Evolutionary conservation across 2,888 invertebrate species (phyloP).

Genomic region (Volucella zonaria): DNA sequence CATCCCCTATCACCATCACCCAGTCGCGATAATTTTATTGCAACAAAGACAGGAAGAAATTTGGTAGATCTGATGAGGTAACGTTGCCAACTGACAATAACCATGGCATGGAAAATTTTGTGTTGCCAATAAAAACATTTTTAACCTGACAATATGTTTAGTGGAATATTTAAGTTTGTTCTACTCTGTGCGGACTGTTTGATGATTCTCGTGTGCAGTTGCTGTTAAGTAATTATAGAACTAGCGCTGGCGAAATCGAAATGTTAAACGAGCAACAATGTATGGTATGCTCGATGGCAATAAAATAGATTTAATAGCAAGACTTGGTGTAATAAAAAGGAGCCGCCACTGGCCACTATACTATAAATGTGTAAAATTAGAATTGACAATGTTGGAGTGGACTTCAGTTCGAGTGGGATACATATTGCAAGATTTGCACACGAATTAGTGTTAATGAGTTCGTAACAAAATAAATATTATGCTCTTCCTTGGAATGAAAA

Average conservation of each 20-base stretch:
- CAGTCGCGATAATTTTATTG: background rate
- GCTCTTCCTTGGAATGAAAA: background rate
- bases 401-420: background rate
- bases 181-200: background rate
- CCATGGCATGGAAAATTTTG: conserved; percentile 6
- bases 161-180: background rate
- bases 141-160: conserved; percentile 11
- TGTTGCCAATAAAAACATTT: conserved; percentile 47
- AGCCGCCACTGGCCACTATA: conserved; percentile 2
- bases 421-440: conserved; percentile 4
- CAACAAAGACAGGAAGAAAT: conserved; percentile 49
- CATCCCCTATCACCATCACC: conserved; percentile 39
- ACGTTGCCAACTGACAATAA: conserved; percentile 15
- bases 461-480: conserved; percentile 4
- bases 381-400: conserved; percentile 5
- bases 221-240: conserved; percentile 32
- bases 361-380: conserved; percentile 33
- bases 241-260: conserved; percentile 7
- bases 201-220: background rate
- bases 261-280: conserved; percentile 29
- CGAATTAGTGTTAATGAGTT: background rate
- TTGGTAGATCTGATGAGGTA: conserved; percentile 49
- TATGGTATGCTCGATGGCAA: conserved; percentile 29
- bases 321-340: conserved; percentile 27
- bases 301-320: conserved; percentile 38